Base-by-base conservation (phyloP, 2,797 vertebrate species). In the Eulemur mongoz region DNA sequence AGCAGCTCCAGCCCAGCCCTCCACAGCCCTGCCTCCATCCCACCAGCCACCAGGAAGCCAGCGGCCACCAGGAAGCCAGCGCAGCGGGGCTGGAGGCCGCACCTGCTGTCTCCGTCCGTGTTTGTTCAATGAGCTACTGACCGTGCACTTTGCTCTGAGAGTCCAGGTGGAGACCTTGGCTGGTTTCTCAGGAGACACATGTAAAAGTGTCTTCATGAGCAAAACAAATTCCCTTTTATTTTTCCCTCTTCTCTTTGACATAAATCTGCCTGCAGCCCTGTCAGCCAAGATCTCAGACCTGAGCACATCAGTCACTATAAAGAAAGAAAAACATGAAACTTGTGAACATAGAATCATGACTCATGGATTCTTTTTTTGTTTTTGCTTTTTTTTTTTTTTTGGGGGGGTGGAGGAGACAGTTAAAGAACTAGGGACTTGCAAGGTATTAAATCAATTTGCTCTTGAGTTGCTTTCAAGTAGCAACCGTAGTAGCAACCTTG, bases 371-470 rank as follows among this genome's bases (percentile, higher is more conserved):
- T 96, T 91, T 38, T 88, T 95, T 98, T 97, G 97, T 93, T 96
- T 97, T 97, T 96, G 93, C 95, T 57, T 91, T 54, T 20, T 54
- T 2, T 17, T 52, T 20, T 20, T 54, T 23, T 23, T 57, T 54
- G 43, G 43, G 43, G 43, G 43, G 72, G 63, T 40, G 1, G 23
- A 13, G 4, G 18, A 38, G 95, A 70, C 7, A 43, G 30, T 91
- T 95, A 96, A 93, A 69, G 83, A 98, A 69, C 30, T 65, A 92
- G 97, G 94, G 96, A 96, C 95, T 95, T 84, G 65, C 84, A 90
- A 82, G 73, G 5, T 96, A 96, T 96, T 95, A 96, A 95, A 96
- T 95, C 94, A 79, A 80, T 97, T 97, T 97, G 86, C 96, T 97
- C 85, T 91, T 65, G 91, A 94, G 73, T 95, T 70, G 32, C 93